Evolutionary conservation across 1,140 invertebrate species (phyloP).

Genomic region (Drusus annulatus): DNA sequence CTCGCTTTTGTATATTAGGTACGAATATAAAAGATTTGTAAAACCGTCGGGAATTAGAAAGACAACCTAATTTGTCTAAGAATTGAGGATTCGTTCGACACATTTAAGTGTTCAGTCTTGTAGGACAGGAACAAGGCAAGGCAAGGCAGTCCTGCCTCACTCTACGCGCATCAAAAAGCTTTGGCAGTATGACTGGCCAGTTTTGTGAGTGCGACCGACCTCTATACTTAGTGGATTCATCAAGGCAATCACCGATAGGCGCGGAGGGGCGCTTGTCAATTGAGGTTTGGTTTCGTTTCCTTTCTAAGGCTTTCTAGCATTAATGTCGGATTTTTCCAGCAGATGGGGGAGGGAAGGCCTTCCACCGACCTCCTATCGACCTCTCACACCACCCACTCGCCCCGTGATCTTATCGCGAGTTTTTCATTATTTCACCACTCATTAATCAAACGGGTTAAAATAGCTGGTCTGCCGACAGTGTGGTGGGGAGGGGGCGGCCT

Average conservation of each 20-base stretch:
- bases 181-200: constrained; percentile 27
- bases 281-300: constrained; percentile 44
- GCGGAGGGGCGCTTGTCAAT: constrained; percentile 37
- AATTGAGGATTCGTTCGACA: too few species aligned
- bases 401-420: constrained; percentile 55
- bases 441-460: constrained; percentile 59
- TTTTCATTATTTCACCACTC: constrained; percentile 58
- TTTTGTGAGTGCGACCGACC: constrained; percentile 27
- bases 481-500: neutral
- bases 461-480: constrained; percentile 40
- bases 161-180: constrained; percentile 11
- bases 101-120: too few species aligned
- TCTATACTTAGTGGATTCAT: constrained; percentile 32
- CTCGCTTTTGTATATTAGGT: too few species aligned
- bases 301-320: constrained; percentile 30
- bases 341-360: neutral
- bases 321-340: constrained; percentile 45
- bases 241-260: constrained; percentile 36
- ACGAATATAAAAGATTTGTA: too few species aligned
- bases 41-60: too few species aligned
- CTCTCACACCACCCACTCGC: neutral
- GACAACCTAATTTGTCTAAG: too few species aligned
- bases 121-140: too few species aligned
- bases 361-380: too few species aligned
- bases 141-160: too few species aligned